Evolutionary conservation across 2,113 vertebrate species (phyloP).

Genomic region (Osmerus mordax): DNA sequence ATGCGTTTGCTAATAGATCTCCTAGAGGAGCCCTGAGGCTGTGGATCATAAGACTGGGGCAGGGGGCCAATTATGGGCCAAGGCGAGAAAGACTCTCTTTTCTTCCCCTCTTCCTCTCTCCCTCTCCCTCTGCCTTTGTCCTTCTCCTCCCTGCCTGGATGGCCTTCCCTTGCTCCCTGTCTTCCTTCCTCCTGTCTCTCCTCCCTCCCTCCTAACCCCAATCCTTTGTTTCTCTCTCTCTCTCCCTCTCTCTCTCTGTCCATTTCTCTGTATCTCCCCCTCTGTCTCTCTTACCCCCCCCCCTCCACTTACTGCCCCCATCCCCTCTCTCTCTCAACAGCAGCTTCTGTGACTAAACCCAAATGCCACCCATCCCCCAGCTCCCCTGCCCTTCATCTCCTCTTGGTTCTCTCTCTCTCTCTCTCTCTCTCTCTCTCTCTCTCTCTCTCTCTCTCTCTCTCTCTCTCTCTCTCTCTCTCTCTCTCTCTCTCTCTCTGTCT

Average conservation of each 20-base stretch:
- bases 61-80: conserved; percentile 4
- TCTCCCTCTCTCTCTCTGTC: neutral
- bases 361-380: neutral
- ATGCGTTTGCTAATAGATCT: neutral
- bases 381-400: neutral
- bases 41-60: conserved; percentile 20
- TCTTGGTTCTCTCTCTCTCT: neutral
- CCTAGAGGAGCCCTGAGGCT: conserved; percentile 6
- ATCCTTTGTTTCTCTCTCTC: neutral
- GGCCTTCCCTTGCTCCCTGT: neutral
- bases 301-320: neutral
- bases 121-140: neutral
- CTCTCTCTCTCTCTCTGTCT: neutral
- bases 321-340: neutral
- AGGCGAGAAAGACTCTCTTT: neutral
- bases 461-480: no score
- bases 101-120: neutral
- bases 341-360: neutral
- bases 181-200: no score
- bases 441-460: no score
- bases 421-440: no score
- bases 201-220: neutral
- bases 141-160: neutral
- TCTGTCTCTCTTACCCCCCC: neutral
- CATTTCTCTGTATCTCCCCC: neutral